Conservation (phyloP, 2,113 vertebrate species). For the Probosciger aterrimus region DNA sequence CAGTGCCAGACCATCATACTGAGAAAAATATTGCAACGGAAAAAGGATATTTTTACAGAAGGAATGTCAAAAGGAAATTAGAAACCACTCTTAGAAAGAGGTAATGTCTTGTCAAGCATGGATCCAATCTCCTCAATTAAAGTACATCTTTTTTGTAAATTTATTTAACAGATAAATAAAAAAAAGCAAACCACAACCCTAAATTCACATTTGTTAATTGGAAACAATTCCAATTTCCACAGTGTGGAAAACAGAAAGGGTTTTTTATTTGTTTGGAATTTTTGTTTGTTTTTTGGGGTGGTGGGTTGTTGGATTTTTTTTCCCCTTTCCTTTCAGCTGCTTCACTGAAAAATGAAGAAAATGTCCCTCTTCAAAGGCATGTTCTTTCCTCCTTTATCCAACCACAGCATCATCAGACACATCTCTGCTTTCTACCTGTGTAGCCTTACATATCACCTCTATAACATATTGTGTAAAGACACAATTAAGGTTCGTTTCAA, state of each 20-base stretch:
- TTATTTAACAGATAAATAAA: neutral
- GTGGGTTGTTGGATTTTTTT: neutral
- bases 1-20: neutral
- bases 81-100: neutral
- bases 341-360: neutral
- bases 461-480: neutral
- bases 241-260: neutral
- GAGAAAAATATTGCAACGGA: neutral
- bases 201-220: neutral
- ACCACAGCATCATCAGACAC: neutral
- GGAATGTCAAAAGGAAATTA: neutral
- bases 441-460: neutral
- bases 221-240: neutral
- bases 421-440: neutral
- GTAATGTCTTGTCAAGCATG: neutral
- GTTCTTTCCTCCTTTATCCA: neutral
- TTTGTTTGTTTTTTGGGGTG: neutral
- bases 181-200: neutral
- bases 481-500: neutral
- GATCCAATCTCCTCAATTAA: neutral
- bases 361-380: neutral
- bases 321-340: neutral
- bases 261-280: neutral
- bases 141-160: neutral
- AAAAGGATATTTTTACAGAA: neutral